A percentile compares a stretch with the other conserved stretches of the same genome.
These are phyloP conservation scores for Hoplias malabaricus DNA, from an alignment of 2,113 vertebrate genomes.

Conservation along the genomic window DNA sequence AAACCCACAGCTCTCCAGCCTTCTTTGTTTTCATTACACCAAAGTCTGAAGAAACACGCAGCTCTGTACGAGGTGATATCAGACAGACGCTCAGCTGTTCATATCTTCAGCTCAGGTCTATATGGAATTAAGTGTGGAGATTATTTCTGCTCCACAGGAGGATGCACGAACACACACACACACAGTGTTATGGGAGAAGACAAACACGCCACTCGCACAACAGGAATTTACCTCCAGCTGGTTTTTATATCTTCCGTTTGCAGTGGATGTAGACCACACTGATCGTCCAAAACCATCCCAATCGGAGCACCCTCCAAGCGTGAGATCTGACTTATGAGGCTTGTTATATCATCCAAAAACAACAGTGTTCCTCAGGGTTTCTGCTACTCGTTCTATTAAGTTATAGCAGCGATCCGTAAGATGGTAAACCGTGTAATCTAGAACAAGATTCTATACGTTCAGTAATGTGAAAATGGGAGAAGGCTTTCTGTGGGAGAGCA, in stretches of 20 bases:
- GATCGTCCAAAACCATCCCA: not conserved
- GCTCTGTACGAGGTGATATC: slow-evolving; percentile 3
- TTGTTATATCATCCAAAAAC: not conserved
- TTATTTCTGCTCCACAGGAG: slow-evolving; percentile 24
- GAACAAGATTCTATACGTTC: not conserved
- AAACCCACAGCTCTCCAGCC: too few relatives aligned
- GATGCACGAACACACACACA: too few relatives aligned
- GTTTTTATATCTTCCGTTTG: not conserved
- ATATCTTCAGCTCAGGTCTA: slow-evolving; percentile 17
- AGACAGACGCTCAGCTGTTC: slow-evolving; percentile 21
- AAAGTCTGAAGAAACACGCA: not conserved
- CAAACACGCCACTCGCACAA: not conserved
- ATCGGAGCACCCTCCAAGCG: not conserved
- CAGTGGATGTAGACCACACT: not conserved
- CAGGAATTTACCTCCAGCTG: slow-evolving; percentile 9
- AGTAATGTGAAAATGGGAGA: too few relatives aligned
- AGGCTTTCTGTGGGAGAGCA: too few relatives aligned
- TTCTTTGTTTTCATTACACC: not conserved
- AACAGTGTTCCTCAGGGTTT: not conserved
- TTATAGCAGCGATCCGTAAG: not conserved
- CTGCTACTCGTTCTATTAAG: not conserved
- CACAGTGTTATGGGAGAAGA: not conserved
- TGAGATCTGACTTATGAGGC: not conserved
- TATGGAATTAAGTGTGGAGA: slow-evolving; percentile 25
- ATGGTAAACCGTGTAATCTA: not conserved